Base-by-base conservation (phyloP, 2,113 vertebrate species). In the Grammomys dolichurus region DNA sequence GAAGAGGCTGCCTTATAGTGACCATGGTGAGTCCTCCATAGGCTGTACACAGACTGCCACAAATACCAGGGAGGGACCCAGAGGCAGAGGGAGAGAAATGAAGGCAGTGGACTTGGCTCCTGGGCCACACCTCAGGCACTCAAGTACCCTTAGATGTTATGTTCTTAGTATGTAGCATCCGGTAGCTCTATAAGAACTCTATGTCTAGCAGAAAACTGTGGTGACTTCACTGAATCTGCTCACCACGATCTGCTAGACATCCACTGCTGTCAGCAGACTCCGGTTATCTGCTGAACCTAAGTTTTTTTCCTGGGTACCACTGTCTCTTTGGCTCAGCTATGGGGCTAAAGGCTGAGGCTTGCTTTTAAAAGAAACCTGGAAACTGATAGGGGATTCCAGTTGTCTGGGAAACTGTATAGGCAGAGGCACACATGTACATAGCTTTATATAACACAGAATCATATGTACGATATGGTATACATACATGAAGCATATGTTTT, bases 1-100 rank as follows among this genome's bases (percentile, higher is more conserved):
- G 99, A 99, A 99, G 98, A 98, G 95, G 93, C 91, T 72, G 97
- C 95, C 97, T 94, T 97, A 97, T 26, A 97, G 98, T 98, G 98
- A 98, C 98, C 75, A 99, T 93, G 92, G 97, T 89, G 94, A 94
- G 80, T 82, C 93, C 98, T 98, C 97, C 63, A 93, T 97, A 97
- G 95, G 97, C 95, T 97, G 93, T 97, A 98, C 48, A 96, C 94
- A 97, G 97, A 97, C 94, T 95, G 91, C 98, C 96, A 92, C 97
- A 98, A 97, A 95, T 97, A 95, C 93, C 67, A 82, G 97, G 97
- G 97, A 98, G 96, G 96, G 22, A 24, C 60, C 82, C 2, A 40
- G 91, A 95, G 78, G 98, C 96, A 98, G 92, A 91, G 94, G 96
- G 94, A 97, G 97, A 98, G 98, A 99, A 98, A 98, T 88, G 93